phyloP scores from a whole-genome alignment of 37 sponge, comb jelly and placozoan genomes.

The Cladorhizidae sp. region DNA sequence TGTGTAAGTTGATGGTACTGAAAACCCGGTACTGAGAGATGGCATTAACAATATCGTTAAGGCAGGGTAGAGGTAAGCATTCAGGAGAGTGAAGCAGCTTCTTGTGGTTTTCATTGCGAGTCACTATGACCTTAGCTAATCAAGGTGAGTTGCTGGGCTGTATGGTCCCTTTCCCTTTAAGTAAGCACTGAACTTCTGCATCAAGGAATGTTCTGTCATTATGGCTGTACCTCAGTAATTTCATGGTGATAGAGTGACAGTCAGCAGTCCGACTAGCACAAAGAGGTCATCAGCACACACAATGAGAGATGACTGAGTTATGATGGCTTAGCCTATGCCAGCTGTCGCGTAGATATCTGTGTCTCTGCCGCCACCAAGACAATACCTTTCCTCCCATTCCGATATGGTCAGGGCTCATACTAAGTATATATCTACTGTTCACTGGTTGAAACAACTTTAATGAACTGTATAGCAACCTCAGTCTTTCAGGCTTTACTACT shows the following conservation, averaged over 20 bases:
- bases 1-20: slow-evolving; percentile 19
- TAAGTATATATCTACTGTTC: too few species aligned
- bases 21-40: slow-evolving; percentile 13
- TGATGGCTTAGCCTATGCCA: too few species aligned
- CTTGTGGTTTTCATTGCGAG: neutral
- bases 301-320: too few species aligned
- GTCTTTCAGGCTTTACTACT: too few species aligned
- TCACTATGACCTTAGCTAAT: neutral
- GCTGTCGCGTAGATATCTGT: too few species aligned
- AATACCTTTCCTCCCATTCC: too few species aligned
- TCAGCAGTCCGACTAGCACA: too few species aligned
- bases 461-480: too few species aligned
- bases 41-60: neutral
- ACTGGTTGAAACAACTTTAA: too few species aligned
- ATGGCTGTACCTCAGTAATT: neutral
- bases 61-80: neutral
- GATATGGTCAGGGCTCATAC: too few species aligned
- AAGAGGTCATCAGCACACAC: too few species aligned
- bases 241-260: neutral
- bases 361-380: too few species aligned
- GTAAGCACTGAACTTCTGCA: slow-evolving; percentile 8
- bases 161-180: neutral
- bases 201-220: slow-evolving; percentile 5
- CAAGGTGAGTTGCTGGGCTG: slow-evolving; percentile 13
- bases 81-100: neutral